Conservation (phyloP, 2,113 vertebrate genomes). For the Albula goreensis region DNA sequence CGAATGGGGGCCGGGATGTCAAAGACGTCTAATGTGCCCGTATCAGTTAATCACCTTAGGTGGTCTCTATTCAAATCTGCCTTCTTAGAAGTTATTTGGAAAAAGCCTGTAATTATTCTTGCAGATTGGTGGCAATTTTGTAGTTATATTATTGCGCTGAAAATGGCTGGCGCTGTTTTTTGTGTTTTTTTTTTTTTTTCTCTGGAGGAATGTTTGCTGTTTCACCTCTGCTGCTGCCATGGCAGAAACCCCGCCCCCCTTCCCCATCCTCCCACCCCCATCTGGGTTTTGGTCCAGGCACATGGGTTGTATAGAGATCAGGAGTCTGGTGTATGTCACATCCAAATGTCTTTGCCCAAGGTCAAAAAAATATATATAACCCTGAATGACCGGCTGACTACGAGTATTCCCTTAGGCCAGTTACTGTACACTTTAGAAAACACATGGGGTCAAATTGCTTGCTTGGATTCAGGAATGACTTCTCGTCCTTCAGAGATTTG, state of each 20-base stretch:
- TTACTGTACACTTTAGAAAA: too few relatives aligned
- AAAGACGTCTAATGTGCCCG: conserved; percentile 40
- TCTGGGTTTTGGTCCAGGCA: neutral
- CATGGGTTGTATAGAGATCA: neutral
- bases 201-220: neutral
- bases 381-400: neutral
- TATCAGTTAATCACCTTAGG: conserved; percentile 23
- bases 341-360: conserved; percentile 11
- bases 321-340: neutral
- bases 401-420: too few relatives aligned
- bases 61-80: conserved; percentile 24
- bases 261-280: neutral
- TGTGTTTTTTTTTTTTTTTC: neutral
- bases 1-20: conserved; percentile 32
- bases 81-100: conserved; percentile 20
- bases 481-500: neutral
- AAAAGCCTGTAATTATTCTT: conserved; percentile 27
- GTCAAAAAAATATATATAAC: neutral
- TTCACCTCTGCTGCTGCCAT: neutral
- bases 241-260: neutral
- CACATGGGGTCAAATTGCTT: too few relatives aligned
- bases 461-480: neutral
- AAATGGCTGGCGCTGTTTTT: neutral
- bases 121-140: conserved; percentile 19
- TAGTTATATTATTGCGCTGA: neutral